Evolutionary conservation across 2,113 vertebrate species (phyloP).

Genomic region (Ochotona curzoniae): DNA sequence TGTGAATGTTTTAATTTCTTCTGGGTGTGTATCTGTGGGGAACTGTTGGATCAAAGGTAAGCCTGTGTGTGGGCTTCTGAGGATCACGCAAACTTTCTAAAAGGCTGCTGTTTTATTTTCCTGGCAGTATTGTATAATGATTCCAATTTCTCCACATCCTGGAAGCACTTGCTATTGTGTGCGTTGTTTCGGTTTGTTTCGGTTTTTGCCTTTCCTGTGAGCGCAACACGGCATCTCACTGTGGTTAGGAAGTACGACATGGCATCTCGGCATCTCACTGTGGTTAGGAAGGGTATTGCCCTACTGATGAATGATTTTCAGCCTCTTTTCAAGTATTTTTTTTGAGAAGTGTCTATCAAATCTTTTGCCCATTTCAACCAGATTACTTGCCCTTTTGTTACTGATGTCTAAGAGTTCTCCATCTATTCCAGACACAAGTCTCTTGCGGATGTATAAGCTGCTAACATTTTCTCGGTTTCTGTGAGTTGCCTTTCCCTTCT

Average conservation of each 20-base stretch:
- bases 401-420: background rate
- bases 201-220: background rate
- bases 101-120: background rate
- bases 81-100: background rate
- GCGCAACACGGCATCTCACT: background rate
- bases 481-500: too few species aligned
- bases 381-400: background rate
- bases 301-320: background rate
- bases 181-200: background rate
- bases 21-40: background rate
- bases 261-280: background rate
- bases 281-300: background rate
- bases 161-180: background rate
- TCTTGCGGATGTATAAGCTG: too few species aligned
- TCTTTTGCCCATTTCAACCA: background rate
- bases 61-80: background rate
- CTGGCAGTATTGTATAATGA: background rate
- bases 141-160: background rate
- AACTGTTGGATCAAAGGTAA: background rate
- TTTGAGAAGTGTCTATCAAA: background rate
- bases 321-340: too few species aligned
- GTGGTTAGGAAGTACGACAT: background rate
- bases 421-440: background rate
- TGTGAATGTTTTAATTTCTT: background rate
- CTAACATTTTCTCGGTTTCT: too few species aligned